Percentiles rank a stretch among this genome's conserved stretches.
These are phyloP conservation scores for Pseudomugil tenellus DNA, from an alignment of 2,797 vertebrate species.

Conservation along the genomic window DNA sequence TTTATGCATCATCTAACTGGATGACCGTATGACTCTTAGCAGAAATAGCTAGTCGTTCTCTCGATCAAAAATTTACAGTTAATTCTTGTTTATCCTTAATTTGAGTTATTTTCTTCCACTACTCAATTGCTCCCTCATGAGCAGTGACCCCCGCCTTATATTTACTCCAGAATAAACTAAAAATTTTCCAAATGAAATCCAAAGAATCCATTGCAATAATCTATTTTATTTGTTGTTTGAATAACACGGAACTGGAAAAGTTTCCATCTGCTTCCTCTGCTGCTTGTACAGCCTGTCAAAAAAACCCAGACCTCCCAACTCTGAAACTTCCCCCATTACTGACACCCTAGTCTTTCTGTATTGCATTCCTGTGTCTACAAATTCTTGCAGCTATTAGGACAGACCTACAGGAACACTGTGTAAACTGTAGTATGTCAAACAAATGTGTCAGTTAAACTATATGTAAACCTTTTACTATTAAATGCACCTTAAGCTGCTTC, in stretches of 20 bases:
- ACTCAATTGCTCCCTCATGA: not conserved
- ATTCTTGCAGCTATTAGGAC: slow-evolving; percentile 46
- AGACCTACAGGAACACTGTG: slow-evolving; percentile 21
- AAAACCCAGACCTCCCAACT: not conserved
- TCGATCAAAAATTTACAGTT: not conserved
- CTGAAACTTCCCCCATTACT: not conserved
- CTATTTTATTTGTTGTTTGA: not conserved
- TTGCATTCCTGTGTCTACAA: slow-evolving; percentile 47
- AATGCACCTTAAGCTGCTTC: slow-evolving; percentile 8
- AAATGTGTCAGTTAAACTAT: slow-evolving; percentile 22
- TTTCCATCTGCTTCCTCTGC: not conserved
- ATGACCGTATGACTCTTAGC: not conserved
- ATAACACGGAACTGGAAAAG: not conserved
- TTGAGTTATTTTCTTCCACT: not conserved
- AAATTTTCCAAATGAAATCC: not conserved
- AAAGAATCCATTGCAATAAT: not conserved
- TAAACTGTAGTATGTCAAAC: slow-evolving; percentile 45
- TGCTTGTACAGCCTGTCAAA: not conserved
- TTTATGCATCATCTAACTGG: no score
- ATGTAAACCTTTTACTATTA: slow-evolving; percentile 55
- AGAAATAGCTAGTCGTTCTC: not conserved
- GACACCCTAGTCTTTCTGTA: slow-evolving; percentile 1
- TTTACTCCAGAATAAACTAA: not conserved
- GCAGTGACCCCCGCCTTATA: not conserved
- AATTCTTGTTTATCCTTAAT: not conserved